Evolutionary conservation across 2,888 invertebrate genomes (phyloP).

Genomic region (Ectemnius lituratus): DNA sequence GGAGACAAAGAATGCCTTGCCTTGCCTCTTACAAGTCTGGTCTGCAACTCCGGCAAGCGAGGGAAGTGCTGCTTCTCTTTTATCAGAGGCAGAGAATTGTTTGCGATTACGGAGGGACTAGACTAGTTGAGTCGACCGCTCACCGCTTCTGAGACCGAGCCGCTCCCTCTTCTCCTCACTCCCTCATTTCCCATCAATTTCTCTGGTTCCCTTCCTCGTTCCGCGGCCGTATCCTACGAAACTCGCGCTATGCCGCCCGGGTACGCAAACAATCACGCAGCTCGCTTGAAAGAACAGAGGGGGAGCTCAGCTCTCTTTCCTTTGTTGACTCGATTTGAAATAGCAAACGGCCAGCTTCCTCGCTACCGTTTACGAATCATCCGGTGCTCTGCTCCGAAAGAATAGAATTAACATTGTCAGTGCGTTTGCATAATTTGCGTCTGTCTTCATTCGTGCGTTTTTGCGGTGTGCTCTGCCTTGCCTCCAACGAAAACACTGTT

Average conservation of each 20-base stretch:
- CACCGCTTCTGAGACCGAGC: not conserved
- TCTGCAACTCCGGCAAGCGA: constrained; percentile 36
- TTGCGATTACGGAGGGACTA: constrained; percentile 39
- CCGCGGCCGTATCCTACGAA: constrained; percentile 14
- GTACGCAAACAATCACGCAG: constrained; percentile 40
- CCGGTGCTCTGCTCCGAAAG: not conserved
- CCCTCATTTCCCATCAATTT: constrained; percentile 5
- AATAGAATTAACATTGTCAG: constrained; percentile 1
- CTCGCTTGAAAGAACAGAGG: constrained; percentile 12
- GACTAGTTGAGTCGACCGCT: not conserved
- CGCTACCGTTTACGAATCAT: not conserved
- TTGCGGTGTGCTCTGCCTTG: too few relatives aligned
- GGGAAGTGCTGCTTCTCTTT: constrained; percentile 36
- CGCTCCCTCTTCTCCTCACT: not conserved
- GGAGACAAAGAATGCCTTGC: too few relatives aligned
- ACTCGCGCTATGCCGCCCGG: constrained; percentile 21
- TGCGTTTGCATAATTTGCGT: not conserved
- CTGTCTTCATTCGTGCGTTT: too few relatives aligned
- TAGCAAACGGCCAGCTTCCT: constrained; percentile 6
- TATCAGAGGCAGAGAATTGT: constrained; percentile 47
- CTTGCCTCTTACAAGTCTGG: too few relatives aligned
- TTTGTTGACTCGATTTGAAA: constrained; percentile 17
- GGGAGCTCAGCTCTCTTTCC: constrained; percentile 8
- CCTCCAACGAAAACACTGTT: too few relatives aligned
- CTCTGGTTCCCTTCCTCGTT: not conserved